Conservation (phyloP, 1,140 invertebrate genomes). For the Calephelis virginiensis region DNA sequence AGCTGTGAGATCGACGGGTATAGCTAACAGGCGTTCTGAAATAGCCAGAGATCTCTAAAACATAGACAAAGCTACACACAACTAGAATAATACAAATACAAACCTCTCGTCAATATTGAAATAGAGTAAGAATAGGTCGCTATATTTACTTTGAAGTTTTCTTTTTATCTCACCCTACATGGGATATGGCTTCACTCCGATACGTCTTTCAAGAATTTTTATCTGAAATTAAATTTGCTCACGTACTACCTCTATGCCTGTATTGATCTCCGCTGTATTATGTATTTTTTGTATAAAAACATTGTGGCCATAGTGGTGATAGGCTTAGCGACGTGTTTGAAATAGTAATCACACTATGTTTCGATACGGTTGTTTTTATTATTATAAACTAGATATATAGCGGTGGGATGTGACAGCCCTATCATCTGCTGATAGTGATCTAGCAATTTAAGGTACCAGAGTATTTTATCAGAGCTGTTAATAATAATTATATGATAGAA, state of each 20-base stretch:
- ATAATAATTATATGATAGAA: too few relatives aligned
- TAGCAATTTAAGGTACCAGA: too few relatives aligned
- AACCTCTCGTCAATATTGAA: neutral
- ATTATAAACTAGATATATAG: too few relatives aligned
- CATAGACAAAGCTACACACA: too few relatives aligned
- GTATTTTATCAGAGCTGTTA: too few relatives aligned
- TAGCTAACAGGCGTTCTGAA: too few relatives aligned
- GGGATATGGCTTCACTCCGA: slow-evolving; percentile 3
- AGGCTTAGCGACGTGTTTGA: neutral
- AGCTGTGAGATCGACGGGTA: too few relatives aligned
- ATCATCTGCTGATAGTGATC: too few relatives aligned
- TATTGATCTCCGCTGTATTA: slow-evolving; percentile 8
- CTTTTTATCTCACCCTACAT: slow-evolving; percentile 17
- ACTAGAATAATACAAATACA: neutral
- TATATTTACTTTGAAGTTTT: slow-evolving; percentile 27
- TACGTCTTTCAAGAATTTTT: slow-evolving; percentile 16
- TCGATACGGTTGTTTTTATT: too few relatives aligned
- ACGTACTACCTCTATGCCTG: slow-evolving; percentile 4
- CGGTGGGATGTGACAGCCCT: too few relatives aligned
- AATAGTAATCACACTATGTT: neutral
- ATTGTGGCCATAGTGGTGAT: neutral
- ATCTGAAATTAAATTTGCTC: slow-evolving; percentile 20
- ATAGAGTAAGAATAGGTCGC: neutral
- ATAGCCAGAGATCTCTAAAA: too few relatives aligned
- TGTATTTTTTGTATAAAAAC: slow-evolving; percentile 9